A percentile compares a stretch with the other conserved stretches of the same genome.
phyloP scores from a whole-genome alignment of 2,113 vertebrate species.

The Pomatostomus ruficeps region DNA sequence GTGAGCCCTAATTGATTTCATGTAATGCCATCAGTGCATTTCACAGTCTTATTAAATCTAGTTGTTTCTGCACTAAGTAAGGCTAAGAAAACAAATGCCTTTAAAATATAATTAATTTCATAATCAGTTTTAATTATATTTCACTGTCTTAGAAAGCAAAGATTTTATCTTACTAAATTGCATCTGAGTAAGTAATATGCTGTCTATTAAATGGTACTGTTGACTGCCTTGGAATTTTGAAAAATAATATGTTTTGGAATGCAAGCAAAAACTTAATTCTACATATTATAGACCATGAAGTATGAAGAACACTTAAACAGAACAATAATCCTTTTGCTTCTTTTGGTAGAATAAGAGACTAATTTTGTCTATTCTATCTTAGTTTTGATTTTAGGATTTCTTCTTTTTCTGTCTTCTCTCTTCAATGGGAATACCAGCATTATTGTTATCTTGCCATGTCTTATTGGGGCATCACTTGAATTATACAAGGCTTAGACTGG shows the following conservation, averaged over 20 bases:
- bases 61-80: conserved; percentile 55
- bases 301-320: not conserved
- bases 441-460: not conserved
- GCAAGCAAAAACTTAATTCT: not conserved
- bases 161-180: conserved; percentile 60
- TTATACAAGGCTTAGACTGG: not conserved
- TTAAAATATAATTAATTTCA: conserved; percentile 69
- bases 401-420: not conserved
- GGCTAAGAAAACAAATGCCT: conserved; percentile 46
- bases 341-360: not conserved
- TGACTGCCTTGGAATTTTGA: conserved; percentile 12
- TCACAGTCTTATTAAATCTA: conserved; percentile 58
- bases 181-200: conserved; percentile 48
- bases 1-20: conserved; percentile 59
- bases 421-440: not conserved
- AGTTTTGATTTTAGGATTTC: not conserved
- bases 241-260: not conserved
- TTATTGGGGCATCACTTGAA: not conserved
- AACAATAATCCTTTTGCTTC: not conserved
- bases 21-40: conserved; percentile 59
- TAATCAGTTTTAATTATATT: conserved; percentile 66
- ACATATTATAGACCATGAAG: not conserved
- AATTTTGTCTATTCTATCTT: not conserved
- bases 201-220: conserved; percentile 16
- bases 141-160: conserved; percentile 57